Evolutionary conservation across 2,113 vertebrate species (phyloP), one percentile per base, ranked within the genome.

Genomic region (Coptodon rendalli): DNA sequence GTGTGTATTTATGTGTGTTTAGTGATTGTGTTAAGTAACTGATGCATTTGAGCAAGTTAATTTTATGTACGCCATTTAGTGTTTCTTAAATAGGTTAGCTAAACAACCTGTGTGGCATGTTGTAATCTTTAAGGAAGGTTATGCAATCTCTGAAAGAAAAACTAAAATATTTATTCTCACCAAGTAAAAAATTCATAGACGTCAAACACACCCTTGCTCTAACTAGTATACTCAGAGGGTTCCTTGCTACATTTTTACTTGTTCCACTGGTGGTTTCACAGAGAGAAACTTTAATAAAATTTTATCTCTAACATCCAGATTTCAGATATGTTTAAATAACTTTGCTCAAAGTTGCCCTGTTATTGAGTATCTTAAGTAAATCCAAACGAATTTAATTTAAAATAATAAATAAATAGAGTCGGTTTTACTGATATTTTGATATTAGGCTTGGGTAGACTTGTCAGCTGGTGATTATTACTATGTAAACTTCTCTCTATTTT

Each of bases 31-130:
- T 27, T 66, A 48, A 24, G 45, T 85, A 50, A 84, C 5, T 66
- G n/a, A 71, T 78, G 36, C 40, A 63, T 83, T 83, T 19, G 40
- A 59, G 63, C 34, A 52, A 57, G 52, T 48, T 6, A 2, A n/a
- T 56, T 86, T 81, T 43, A 59, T 82, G 34, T 22, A 38, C 29
- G 24, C 16, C 71, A 56, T 82, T 45, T 78, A 34, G 9, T 85
- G 14, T 80, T 40, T 85, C 16, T 82, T 45, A 4, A 24, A 24
- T 59, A 59, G 63, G 19, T 17, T 22, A 82, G 5, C 38, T 87
- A 29, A 66, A 84, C 36, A 22, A 71, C 59, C 36, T 43, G n/a
- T 45, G 36, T 76, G 56, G 13, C 22, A 0, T 61, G 59, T 6
- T 81, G 61, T 54, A 78, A 66, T 83, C 38, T 61, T 19, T 43